Evolutionary conservation across 2,113 vertebrate genomes (phyloP).

Genomic region (Zootoca vivipara): DNA sequence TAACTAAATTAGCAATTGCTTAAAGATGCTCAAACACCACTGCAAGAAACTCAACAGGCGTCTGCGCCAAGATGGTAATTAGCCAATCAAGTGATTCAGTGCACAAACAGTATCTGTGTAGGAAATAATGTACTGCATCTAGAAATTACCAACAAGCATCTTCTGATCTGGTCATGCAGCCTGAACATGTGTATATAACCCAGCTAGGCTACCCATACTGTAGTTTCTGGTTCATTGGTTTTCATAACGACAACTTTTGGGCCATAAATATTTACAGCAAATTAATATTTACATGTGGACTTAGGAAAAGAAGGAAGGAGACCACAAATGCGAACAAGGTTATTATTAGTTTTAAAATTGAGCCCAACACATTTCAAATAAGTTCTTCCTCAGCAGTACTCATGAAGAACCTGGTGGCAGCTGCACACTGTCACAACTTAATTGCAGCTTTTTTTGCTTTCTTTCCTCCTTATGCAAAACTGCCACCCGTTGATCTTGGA

Average conservation of each 20-base stretch:
- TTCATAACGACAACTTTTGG: background rate
- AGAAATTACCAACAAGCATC: slow-evolving; percentile 2
- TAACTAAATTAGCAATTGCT: slow-evolving; percentile 21
- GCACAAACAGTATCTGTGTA: slow-evolving; percentile 9
- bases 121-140: slow-evolving; percentile 10
- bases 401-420: background rate
- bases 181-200: background rate
- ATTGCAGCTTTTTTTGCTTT: too few relatives aligned
- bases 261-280: background rate
- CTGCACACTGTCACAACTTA: background rate
- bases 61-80: slow-evolving; percentile 12
- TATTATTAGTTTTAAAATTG: background rate
- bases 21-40: background rate
- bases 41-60: background rate
- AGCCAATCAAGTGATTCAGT: background rate
- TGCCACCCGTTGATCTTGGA: background rate
- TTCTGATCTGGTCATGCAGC: background rate
- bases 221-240: background rate
- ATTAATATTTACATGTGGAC: background rate
- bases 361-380: background rate
- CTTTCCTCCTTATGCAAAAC: background rate
- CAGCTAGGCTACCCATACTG: background rate
- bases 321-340: background rate
- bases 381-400: background rate
- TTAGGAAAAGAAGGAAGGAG: background rate